Evolutionary conservation across 2,113 vertebrate species (phyloP), one percentile per base, ranked within the genome.

Genomic region (Acrocephalus kingi): DNA sequence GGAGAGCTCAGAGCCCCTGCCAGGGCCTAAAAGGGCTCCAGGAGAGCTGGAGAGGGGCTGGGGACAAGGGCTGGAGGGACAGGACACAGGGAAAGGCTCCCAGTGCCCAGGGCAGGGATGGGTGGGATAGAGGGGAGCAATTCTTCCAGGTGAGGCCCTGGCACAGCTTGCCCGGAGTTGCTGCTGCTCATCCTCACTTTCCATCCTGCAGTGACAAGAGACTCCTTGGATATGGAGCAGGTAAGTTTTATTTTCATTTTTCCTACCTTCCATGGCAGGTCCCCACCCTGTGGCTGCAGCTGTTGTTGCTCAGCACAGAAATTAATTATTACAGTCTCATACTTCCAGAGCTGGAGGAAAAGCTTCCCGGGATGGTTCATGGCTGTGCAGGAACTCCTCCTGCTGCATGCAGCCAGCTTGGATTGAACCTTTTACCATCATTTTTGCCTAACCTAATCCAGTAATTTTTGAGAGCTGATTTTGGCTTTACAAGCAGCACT

Each of bases 321-420:
- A 13, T 2, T 4, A 6, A 8, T 3, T 16, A 3, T 22, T 2
- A 4, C 10, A 10, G 37, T 3, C 27, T 3, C 23, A 0, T 1
- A 0, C 51, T 20, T 45, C 19, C 51, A 59, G 31, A 30, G 21
- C 37, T 59, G 62, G 69, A 11, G 10, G 45, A 59, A 43, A 59
- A 52, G 31, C 67, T 52, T 17, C 10, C 59, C 0, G 0, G 77
- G 88, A 55, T 46, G 28, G 48, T 55, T 66, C 5, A 0, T 1
- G 46, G 61, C 74, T 31, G 21, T 6, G 0, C 1, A 15, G 69
- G n/a, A 72, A 54, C 59, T 58, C 74, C 68, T 74, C 64, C 46
- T 41, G 64, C 59, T 55, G 56, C 33, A 0, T 2, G 11, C 5
- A 0, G 1, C 30, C 11, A 1, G 1, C 79, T 27, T 10, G 15